Evolutionary conservation across 2,797 vertebrate species (phyloP).

Genomic region (Macropus fuliginosus): DNA sequence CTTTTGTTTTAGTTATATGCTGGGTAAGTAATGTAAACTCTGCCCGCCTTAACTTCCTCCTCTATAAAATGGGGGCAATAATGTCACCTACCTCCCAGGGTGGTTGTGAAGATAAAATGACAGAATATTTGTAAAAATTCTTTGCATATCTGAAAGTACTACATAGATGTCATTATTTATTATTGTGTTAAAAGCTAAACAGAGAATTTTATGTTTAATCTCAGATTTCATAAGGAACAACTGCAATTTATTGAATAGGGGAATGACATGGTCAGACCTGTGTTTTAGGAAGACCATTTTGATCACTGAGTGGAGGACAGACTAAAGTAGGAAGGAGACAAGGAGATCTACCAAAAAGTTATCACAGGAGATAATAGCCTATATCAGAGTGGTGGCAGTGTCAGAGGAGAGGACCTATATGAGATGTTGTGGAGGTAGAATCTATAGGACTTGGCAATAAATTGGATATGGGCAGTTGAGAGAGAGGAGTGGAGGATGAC

Average conservation of each 20-base stretch:
- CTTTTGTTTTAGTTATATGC: neutral
- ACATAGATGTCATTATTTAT: neutral
- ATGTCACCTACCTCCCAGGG: neutral
- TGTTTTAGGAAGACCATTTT: neutral
- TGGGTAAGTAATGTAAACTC: neutral
- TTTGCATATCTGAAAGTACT: neutral
- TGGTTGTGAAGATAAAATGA: neutral
- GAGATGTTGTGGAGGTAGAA: neutral
- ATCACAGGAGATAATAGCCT: neutral
- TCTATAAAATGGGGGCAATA: neutral
- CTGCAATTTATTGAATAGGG: neutral
- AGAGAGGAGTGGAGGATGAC: neutral
- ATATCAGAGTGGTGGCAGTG: neutral
- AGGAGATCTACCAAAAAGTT: neutral
- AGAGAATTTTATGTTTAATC: neutral
- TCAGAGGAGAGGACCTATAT: neutral
- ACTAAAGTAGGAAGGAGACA: neutral
- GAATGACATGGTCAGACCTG: neutral
- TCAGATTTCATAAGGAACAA: neutral
- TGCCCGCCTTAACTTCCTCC: neutral
- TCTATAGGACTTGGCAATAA: neutral
- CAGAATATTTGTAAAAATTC: neutral
- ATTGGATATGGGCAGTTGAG: neutral
- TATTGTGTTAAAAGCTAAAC: neutral
- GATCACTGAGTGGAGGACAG: neutral